phyloP scores from a whole-genome alignment of 2,113 vertebrate species.

The Dasypus novemcinctus region DNA sequence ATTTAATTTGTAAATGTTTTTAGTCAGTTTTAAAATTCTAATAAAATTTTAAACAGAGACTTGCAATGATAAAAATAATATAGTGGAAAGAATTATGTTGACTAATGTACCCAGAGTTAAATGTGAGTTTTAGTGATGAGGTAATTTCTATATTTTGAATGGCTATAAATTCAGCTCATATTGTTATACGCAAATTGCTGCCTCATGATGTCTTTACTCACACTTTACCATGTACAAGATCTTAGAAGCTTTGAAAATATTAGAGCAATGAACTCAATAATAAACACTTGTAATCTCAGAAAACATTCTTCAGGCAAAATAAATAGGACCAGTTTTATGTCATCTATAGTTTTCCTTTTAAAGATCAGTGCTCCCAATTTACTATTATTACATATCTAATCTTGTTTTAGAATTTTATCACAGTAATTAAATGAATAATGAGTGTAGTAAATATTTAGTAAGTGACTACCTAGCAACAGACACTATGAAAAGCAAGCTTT shows the following conservation, averaged over 20 bases:
- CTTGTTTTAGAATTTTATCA: constrained; percentile 59
- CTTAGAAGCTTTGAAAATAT: neutral
- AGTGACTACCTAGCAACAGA: neutral
- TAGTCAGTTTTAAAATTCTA: neutral
- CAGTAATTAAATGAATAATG: constrained; percentile 60
- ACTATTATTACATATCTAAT: constrained; percentile 44
- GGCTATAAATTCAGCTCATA: neutral
- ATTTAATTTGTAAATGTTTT: neutral
- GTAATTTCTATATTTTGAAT: constrained; percentile 25
- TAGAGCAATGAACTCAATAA: neutral
- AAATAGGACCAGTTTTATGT: constrained; percentile 51
- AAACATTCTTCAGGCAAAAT: constrained; percentile 27
- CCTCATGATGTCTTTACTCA: neutral
- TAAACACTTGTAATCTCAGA: constrained; percentile 7
- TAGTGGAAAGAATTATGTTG: constrained; percentile 3
- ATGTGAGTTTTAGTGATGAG: neutral
- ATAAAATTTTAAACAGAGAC: neutral
- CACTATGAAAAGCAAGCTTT: constrained; percentile 2
- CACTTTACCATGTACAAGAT: neutral
- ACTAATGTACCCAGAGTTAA: neutral
- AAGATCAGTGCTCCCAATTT: constrained; percentile 57
- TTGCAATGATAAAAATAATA: neutral
- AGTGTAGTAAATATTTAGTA: constrained; percentile 59
- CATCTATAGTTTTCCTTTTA: constrained; percentile 45
- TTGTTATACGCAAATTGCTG: neutral